Evolutionary conservation across 1,140 invertebrate species (phyloP), one percentile per base, ranked within the genome.

Genomic region (Cyrtorhinus lividipennis): DNA sequence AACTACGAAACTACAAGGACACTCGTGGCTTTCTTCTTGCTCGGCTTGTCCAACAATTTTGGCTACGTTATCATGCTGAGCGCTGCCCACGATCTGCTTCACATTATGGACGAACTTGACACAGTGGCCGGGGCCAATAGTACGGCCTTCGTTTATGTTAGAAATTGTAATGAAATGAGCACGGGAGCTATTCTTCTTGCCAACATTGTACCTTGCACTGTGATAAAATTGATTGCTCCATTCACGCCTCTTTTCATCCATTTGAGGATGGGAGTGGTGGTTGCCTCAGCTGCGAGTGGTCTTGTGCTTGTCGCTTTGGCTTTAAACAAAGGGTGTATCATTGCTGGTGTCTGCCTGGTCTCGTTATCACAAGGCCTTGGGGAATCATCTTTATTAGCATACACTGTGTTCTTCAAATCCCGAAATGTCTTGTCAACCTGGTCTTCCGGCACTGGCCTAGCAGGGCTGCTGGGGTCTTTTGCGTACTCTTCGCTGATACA

Each of bases 11-110:
- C n/a, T n/a, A n/a, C n/a, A n/a, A n/a, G n/a, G n/a, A n/a, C n/a
- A n/a, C n/a, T n/a, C n/a, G n/a, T 63, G 12, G 80, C 81, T 1
- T 87, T 82, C 68, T 88, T 89, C 88, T 74, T 92, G 1, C 74
- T 93, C 3, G 90, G 90, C n/a, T 72, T 93, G 1, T 88, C 86
- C 71, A 93, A 92, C 71, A 92, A 93, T 74, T 92, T 87, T 76
- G 87, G 87, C 48, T 92, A 92, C 74, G 88, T 92, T 18, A 83
- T 93, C 1, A 92, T 93, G 88, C 74, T 93, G 15, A 87, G 83
- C 71, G 88, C 88, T 0, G 90, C 90, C 1, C 83, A 88, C 72
- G 89, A 92, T 72, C 88, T 92, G 62, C 57, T 65, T 13, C 12
- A 30, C 0, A 56, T 26, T 13, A 20, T 56, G 24, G 61, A 65